A percentile compares a stretch with the other conserved stretches of the same genome.
Evolutionary conservation across 2,113 vertebrate species (phyloP).

Genomic region (Poeciliopsis prolifica): DNA sequence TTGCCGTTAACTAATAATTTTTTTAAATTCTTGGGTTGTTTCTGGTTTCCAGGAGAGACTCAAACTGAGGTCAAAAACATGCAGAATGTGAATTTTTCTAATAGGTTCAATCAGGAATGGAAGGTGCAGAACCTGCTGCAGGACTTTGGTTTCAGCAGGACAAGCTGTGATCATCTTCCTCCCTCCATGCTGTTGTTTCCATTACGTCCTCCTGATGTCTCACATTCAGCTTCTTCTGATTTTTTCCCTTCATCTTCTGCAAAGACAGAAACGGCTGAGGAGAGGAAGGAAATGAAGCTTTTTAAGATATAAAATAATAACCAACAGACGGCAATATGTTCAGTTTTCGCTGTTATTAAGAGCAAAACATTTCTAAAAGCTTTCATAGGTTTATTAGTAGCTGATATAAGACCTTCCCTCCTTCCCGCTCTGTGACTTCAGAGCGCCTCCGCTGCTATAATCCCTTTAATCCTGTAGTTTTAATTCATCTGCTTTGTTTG

Average conservation of each 20-base stretch:
- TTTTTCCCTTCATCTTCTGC: constrained; percentile 20
- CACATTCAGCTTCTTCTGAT: neutral
- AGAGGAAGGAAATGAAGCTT: neutral
- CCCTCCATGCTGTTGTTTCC: neutral
- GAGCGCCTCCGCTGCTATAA: constrained; percentile 33
- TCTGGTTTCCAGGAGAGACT: too few species aligned
- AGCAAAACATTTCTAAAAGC: too few species aligned
- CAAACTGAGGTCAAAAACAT: too few species aligned
- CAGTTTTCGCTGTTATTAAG: constrained; percentile 54
- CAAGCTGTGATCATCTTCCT: neutral
- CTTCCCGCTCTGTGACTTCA: neutral
- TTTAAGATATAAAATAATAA: constrained; percentile 40
- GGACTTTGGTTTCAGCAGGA: neutral
- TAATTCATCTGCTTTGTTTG: constrained; percentile 42
- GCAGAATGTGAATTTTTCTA: too few species aligned
- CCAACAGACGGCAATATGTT: constrained; percentile 58
- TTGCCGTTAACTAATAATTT: too few species aligned
- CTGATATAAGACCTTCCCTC: too few species aligned
- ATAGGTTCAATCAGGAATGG: too few species aligned
- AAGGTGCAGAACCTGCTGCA: too few species aligned
- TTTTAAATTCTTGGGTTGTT: too few species aligned
- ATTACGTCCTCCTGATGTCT: neutral
- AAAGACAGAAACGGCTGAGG: constrained; percentile 14
- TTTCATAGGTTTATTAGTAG: too few species aligned
- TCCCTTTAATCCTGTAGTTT: constrained; percentile 56